Evolutionary conservation across 2,113 vertebrate genomes (phyloP).

Genomic region (Chaetodon trifascialis): DNA sequence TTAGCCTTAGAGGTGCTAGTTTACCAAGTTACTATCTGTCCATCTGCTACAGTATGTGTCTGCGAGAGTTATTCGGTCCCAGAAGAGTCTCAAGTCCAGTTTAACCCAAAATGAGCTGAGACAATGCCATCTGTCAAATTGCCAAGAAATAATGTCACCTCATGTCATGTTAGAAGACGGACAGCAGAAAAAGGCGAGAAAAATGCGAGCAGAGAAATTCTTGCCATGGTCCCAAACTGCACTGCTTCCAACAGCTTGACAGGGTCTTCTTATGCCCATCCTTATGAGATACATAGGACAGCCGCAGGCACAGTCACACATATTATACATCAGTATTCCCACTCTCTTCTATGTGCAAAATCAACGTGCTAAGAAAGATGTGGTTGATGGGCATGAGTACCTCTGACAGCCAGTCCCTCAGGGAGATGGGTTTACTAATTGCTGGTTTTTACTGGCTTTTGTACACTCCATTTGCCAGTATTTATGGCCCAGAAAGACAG

Average conservation of each 20-base stretch:
- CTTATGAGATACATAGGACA: slow-evolving; percentile 9
- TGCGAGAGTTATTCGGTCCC: neutral
- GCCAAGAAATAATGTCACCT: slow-evolving; percentile 7
- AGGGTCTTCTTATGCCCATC: neutral
- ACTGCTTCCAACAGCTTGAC: slow-evolving; percentile 7
- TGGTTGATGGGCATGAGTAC: slow-evolving; percentile 54
- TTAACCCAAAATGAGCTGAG: slow-evolving; percentile 29
- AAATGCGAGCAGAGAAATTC: neutral
- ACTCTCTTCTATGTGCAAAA: slow-evolving; percentile 2
- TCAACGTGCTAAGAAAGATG: slow-evolving; percentile 38
- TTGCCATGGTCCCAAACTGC: neutral
- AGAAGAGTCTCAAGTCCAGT: slow-evolving; percentile 14
- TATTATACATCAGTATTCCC: slow-evolving; percentile 23
- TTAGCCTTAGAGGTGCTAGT: neutral
- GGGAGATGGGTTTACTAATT: slow-evolving; percentile 74
- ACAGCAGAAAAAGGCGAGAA: slow-evolving; percentile 11
- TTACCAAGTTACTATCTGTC: neutral
- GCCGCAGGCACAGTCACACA: slow-evolving; percentile 1
- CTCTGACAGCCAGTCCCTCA: slow-evolving; percentile 48
- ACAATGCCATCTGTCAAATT: slow-evolving; percentile 25
- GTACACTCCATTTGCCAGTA: slow-evolving; percentile 69
- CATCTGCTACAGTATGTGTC: neutral
- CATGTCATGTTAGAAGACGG: neutral
- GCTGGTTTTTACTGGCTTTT: slow-evolving; percentile 73
- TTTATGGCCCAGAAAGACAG: slow-evolving; percentile 61